phyloP scores from a whole-genome alignment of 2,113 vertebrate species.

The Mirza zaza region DNA sequence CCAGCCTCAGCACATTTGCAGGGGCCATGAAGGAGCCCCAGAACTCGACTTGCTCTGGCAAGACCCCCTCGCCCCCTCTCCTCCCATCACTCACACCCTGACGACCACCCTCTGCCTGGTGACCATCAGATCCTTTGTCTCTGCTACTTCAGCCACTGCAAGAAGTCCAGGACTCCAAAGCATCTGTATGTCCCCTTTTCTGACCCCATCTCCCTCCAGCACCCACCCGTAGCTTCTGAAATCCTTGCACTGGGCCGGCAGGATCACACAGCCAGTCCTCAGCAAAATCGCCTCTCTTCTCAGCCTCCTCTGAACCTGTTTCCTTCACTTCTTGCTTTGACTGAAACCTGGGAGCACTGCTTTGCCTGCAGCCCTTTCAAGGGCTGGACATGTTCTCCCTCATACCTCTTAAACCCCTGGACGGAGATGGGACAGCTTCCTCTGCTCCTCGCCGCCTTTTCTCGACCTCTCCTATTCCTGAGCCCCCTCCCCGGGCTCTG shows the following conservation, averaged over 20 bases:
- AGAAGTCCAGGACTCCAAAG: not conserved
- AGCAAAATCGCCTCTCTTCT: not conserved
- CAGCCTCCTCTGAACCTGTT: not conserved
- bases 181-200: not conserved
- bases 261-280: not conserved
- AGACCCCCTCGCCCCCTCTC: not conserved
- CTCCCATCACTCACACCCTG: accelerated
- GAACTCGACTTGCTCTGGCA: not conserved
- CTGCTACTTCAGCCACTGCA: not conserved
- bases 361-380: not conserved
- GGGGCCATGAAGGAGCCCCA: not conserved
- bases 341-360: not conserved
- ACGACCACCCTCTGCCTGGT: not conserved
- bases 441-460: not conserved
- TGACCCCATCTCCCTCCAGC: not conserved
- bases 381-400: not conserved
- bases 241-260: not conserved
- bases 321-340: not conserved
- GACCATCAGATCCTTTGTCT: too few species aligned
- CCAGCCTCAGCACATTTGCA: not conserved
- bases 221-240: not conserved
- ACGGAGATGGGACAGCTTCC: not conserved
- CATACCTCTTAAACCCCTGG: not conserved
- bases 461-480: not conserved
- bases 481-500: too few species aligned